Base-by-base conservation (phyloP, 37 sponge, comb jelly and placozoan genomes). In the Aplysina aerophoba region DNA sequence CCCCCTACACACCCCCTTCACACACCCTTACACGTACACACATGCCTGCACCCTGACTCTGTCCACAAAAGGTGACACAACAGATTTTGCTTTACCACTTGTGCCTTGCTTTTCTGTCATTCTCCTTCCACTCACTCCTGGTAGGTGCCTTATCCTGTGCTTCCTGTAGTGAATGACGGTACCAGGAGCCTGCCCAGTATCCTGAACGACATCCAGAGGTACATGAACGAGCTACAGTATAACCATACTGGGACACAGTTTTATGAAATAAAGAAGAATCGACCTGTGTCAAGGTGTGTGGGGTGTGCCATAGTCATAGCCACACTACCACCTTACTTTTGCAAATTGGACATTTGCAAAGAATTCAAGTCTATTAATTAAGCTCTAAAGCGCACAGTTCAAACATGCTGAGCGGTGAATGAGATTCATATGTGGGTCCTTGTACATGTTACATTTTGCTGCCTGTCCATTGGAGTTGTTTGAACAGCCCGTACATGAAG, bases 231-330 rank as follows among this genome's bases (percentile, higher is more conserved):
- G 13, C 41, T 63, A 4, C 65, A 81, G 68, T 98, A 98, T 81
- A 96, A 98, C 59, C 92, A 96, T 90, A 98, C 98, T n/a, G 98
- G 98, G 0, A 91, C 91, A 44, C 98, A 98, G 64, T 98, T 96
- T 71, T 98, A 96, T 90, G 96, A 98, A n/a, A 91, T 98, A 27
- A 83, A 63, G 55, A 98, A 94, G 73, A 86, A 83, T 54, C 82
- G 96, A 55, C 89, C 94, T n/a, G 56, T 96, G 37, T 88, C 91
- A 55, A 89, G 96, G 96, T 90, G 84, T 0, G 61, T 28, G 22
- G 50, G 8, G 3, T 3, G 8, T 8, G 8, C 50, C 3, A 11
- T 44, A 44, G 50, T 11, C 50, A 44, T 11, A 11, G 50, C 50
- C 50, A 44, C 3, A 44, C 8, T n/a, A n/a, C 50, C 50, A 11